Evolutionary conservation across 2,888 invertebrate genomes (phyloP).

Genomic region (Cancer borealis): DNA sequence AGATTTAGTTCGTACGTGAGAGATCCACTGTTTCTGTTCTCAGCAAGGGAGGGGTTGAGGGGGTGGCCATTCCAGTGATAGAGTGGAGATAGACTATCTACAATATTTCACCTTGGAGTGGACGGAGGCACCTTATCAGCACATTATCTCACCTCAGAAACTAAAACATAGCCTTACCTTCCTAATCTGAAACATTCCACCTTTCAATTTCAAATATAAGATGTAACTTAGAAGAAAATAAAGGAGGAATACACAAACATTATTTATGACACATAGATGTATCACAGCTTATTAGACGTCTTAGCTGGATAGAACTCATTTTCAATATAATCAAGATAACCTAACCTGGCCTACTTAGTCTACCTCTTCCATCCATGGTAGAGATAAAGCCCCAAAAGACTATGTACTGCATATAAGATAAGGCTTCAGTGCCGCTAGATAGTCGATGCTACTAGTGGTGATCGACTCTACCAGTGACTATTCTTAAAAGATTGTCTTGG

Average conservation of each 20-base stretch:
- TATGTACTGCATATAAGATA: neutral
- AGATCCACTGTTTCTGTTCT: neutral
- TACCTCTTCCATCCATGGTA: neutral
- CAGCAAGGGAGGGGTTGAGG: neutral
- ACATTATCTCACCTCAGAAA: neutral
- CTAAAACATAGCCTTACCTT: neutral
- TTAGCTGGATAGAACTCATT: too few relatives aligned
- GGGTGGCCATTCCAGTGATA: neutral
- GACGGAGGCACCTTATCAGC: conserved; percentile 20
- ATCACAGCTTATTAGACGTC: too few relatives aligned
- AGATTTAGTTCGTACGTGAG: neutral
- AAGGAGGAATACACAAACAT: too few relatives aligned
- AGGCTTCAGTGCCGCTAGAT: neutral
- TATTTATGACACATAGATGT: too few relatives aligned
- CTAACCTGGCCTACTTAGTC: too few relatives aligned
- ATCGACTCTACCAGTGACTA: neutral
- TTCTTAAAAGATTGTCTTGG: neutral
- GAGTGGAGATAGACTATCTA: neutral
- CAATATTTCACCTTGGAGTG: neutral
- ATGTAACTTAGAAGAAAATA: too few relatives aligned
- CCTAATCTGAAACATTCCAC: neutral
- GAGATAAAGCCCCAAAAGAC: neutral
- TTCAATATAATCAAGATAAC: too few relatives aligned
- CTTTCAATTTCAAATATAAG: neutral
- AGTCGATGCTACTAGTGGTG: neutral